Percentiles rank a stretch among this genome's conserved stretches.
Evolutionary conservation across 1,140 invertebrate species (phyloP).

Genomic region (Bombus waltoni): DNA sequence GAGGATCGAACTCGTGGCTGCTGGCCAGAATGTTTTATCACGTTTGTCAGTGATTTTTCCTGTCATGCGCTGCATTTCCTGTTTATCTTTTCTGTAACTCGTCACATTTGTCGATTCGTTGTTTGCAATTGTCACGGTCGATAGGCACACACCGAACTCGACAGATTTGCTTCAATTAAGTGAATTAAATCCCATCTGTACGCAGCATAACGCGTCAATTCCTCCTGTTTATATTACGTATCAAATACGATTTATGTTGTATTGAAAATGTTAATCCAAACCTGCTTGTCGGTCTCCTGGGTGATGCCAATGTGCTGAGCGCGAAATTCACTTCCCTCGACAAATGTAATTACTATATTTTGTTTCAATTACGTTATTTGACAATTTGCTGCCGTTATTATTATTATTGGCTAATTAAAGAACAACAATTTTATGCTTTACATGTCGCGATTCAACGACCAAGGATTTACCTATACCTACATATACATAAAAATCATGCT

Average conservation of each 20-base stretch:
- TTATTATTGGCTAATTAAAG: not conserved
- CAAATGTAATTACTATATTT: not conserved
- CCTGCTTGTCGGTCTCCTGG: not conserved
- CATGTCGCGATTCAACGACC: too few species aligned
- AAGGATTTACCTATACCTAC: too few species aligned
- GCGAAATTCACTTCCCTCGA: not conserved
- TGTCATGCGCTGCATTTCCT: too few species aligned
- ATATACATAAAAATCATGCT: too few species aligned
- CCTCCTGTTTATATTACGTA: not conserved
- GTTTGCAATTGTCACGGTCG: too few species aligned
- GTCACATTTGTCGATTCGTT: too few species aligned
- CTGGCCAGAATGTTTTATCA: too few species aligned
- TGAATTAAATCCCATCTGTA: not conserved
- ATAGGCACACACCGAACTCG: not conserved
- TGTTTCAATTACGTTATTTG: not conserved
- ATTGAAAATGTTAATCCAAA: not conserved
- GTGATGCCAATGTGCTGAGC: not conserved
- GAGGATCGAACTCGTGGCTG: not conserved
- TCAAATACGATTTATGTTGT: not conserved
- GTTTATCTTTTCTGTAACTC: too few species aligned
- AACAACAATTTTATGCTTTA: too few species aligned
- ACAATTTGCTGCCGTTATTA: not conserved
- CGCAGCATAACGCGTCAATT: not conserved
- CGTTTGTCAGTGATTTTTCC: too few species aligned
- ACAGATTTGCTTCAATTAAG: not conserved